Base-by-base conservation (phyloP, 2,888 invertebrate species). In the Rhimphoctona megacephalus region DNA sequence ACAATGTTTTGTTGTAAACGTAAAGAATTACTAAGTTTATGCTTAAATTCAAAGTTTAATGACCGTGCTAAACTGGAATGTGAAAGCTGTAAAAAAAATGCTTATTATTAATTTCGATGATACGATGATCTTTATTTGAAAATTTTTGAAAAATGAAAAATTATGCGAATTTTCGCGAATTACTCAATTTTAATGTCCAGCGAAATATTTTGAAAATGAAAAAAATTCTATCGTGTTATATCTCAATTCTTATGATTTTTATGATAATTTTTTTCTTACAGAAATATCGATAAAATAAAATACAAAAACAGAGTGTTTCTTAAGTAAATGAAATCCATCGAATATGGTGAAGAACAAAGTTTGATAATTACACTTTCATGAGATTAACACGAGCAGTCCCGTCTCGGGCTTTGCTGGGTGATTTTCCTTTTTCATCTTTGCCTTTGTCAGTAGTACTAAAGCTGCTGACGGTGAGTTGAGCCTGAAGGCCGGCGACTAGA, bases 401-500 rank as follows among this genome's bases (percentile, higher is more conserved):
- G 82, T 96, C 95, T 7, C 95, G 93, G 66, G 95, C 95, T 94
- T 96, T 96, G 91, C 95, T 95, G 1, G 96, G 96, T 79, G 96
- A 96, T 89, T 96, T 95, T 22, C 95, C 95, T 89, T 96, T 96
- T 86, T 96, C 96, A 80, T 96, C 95, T 89, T 95, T 94, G n/a
- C 93, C 93, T 88, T 95, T 95, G 84, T 93, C 92, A 25, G 94
- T 92, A 78, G 93, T 88, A 90, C 94, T 91, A 91, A 94, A 89
- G 70, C 97, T 97, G 0, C 97, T 96, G 0, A 95, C 95, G 0
- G 96, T 96, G 79, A 98, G 95, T 85, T 98, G 97, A 86, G 97
- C 97, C 94, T 98, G 98, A 30, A 99, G 95, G 0, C 98, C 98
- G 77, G 97, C 97, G 30, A 98, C 96, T 78, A 98, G 94, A 79